Base-by-base conservation (phyloP, 1,140 invertebrate species). In the Tyrophagus putrescentiae region DNA sequence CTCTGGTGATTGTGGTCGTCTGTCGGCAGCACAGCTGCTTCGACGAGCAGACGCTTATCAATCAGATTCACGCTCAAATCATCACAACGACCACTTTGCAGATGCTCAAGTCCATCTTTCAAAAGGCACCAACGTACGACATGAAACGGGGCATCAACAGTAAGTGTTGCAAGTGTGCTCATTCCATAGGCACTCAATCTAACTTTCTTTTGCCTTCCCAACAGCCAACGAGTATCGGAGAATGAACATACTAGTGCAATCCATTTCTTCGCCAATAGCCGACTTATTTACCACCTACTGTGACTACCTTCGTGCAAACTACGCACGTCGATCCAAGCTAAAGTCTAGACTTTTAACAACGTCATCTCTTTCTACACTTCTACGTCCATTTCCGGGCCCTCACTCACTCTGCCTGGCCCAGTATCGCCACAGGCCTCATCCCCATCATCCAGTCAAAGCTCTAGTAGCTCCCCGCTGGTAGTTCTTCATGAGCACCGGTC, bases 61-160 rank as follows among this genome's bases (percentile, higher is more conserved):
- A 59, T 52, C 63, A 64, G 45, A 45, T 64, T 39, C 18, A 64
- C 33, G 56, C 63, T 36, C 63, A 64, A 60, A 60, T 64, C 18
- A 39, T 63, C 7, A 62, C 63, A 3, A 58, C 63, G 16, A 23
- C 63, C 11, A 64, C 63, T 1, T 18, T 36, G 5, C 45, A 63
- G 41, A 58, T 58, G 5, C 48, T 64, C 16, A 63, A 53, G 18
- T 53, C 54, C 4, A 52, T 64, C 18, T 64, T 63, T 45, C 41
- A 64, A 45, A 50, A 62, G 56, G 29, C 56, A 18, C 54, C 63
- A 23, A 64, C 61, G 29, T 64, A 64, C 60, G 63, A 64, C 45
- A 31, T 64, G 6, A 53, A 57, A 45, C 42, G 61, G 18, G 23
- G 62, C 1, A 31, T 64, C 1, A 31, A 54, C 27, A 39, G 56